phyloP scores from a whole-genome alignment of 2,113 vertebrate species.

The Cinclus mexicanus region DNA sequence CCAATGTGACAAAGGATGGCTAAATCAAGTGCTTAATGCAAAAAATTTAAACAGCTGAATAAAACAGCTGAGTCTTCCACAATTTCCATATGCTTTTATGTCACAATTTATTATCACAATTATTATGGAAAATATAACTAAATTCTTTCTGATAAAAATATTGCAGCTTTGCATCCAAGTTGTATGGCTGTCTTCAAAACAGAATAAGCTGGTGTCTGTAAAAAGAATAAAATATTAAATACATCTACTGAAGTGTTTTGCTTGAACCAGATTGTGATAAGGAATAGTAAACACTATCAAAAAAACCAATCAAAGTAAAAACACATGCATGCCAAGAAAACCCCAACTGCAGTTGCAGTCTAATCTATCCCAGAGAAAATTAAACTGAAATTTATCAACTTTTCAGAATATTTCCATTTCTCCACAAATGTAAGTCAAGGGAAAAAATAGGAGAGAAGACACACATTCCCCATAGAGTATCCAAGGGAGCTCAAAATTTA shows the following conservation, averaged over 20 bases:
- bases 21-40: background rate
- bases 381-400: background rate
- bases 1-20: background rate
- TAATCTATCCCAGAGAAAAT: background rate
- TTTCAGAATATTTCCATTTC: background rate
- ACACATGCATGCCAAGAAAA: accelerated
- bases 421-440: background rate
- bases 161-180: constrained; percentile 89
- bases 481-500: background rate
- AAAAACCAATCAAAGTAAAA: background rate
- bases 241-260: background rate
- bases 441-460: background rate
- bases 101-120: background rate
- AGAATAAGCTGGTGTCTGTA: constrained; percentile 87
- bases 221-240: background rate
- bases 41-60: background rate
- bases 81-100: background rate
- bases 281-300: background rate
- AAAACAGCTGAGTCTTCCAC: background rate
- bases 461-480: background rate
- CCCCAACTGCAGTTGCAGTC: background rate
- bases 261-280: background rate
- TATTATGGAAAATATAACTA: constrained; percentile 55
- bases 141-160: constrained; percentile 88
- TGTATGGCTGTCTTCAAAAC: constrained; percentile 90